Percentiles rank a stretch among this genome's conserved stretches.
Evolutionary conservation across 2,113 vertebrate species (phyloP).

Genomic region (Cettia cetti): DNA sequence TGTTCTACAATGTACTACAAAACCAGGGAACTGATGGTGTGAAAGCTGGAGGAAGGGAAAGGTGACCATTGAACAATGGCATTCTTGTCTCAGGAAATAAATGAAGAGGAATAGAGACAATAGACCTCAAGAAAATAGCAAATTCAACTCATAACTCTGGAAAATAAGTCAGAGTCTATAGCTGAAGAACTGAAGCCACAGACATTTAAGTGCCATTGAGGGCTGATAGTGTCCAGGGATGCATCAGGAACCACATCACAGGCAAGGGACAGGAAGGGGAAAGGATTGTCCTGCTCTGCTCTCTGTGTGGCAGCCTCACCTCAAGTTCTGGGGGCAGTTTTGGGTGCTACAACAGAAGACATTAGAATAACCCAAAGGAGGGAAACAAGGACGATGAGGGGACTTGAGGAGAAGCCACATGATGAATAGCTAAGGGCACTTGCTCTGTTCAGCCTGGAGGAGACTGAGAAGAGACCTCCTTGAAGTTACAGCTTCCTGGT

Average conservation of each 20-base stretch:
- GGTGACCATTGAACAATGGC: neutral
- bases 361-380: neutral
- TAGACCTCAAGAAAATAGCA: neutral
- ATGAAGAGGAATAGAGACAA: neutral
- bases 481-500: fast-evolving
- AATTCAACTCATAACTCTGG: neutral
- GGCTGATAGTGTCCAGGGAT: fast-evolving
- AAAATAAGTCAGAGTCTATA: neutral
- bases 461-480: neutral
- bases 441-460: neutral
- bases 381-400: fast-evolving
- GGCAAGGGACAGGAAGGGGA: fast-evolving
- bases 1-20: neutral
- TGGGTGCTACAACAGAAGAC: neutral
- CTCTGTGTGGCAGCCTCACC: fast-evolving
- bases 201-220: neutral
- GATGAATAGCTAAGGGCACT: fast-evolving
- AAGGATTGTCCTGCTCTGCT: neutral
- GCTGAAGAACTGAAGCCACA: neutral
- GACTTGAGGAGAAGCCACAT: fast-evolving
- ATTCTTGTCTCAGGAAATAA: neutral
- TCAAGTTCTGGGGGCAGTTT: fast-evolving
- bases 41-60: neutral
- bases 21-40: neutral
- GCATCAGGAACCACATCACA: neutral